A percentile compares a stretch with the other conserved stretches of the same genome.
phyloP scores from a whole-genome alignment of 2,113 vertebrate species.

The Chamaetylas fuelleborni region DNA sequence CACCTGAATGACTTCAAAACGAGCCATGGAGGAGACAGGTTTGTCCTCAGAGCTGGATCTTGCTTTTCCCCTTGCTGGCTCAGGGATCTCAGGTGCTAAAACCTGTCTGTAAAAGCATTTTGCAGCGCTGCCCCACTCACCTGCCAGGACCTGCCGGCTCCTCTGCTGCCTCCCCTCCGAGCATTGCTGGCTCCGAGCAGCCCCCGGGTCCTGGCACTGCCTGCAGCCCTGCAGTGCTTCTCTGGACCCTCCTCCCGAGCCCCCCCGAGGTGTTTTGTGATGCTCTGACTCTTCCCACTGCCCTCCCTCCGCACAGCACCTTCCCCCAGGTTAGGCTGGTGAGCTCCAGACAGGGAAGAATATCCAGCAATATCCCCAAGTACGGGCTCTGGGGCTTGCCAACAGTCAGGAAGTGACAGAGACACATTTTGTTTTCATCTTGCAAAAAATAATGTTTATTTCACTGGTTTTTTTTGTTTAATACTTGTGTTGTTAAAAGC shows the following conservation, averaged over 20 bases:
- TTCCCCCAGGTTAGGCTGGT: conserved; percentile 48
- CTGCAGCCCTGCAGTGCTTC: not conserved
- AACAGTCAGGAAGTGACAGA: not conserved
- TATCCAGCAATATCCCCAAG: not conserved
- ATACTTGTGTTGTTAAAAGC: not conserved
- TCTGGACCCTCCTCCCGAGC: not conserved
- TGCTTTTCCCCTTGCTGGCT: not conserved
- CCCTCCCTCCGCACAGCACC: not conserved
- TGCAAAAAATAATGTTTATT: not conserved
- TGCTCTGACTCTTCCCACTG: not conserved
- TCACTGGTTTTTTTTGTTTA: not conserved
- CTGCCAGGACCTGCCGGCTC: not conserved
- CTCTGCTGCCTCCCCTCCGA: not conserved
- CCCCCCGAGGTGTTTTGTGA: fast-evolving
- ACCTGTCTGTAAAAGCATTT: not conserved
- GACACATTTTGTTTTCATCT: not conserved
- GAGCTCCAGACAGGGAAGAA: not conserved
- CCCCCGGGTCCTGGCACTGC: not conserved
- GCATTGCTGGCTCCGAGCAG: not conserved
- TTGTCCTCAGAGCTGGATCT: not conserved
- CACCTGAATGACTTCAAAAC: not conserved
- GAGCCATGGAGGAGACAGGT: fast-evolving
- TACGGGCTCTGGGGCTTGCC: not conserved
- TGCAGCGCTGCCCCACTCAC: not conserved
- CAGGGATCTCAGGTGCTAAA: fast-evolving